These are phyloP conservation scores for Centrocercus urophasianus DNA, from an alignment of 2,113 vertebrate species.

Conservation along the genomic window DNA sequence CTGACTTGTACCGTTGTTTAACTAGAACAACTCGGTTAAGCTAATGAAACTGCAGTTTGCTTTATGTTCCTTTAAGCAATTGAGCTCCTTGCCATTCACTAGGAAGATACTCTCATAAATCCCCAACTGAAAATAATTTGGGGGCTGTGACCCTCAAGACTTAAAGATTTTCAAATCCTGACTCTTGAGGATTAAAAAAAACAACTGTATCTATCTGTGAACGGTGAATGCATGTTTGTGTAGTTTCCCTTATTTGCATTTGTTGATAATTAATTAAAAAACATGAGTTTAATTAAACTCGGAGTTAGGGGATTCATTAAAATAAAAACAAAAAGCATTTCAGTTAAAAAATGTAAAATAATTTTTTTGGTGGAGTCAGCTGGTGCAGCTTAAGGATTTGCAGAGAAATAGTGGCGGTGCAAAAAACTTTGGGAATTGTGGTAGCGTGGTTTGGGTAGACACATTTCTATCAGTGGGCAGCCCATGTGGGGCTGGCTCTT, in stretches of 20 bases:
- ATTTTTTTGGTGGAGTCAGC: neutral
- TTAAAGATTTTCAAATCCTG: conserved; percentile 39
- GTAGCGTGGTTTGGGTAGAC: neutral
- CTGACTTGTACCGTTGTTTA: neutral
- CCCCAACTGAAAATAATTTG: conserved; percentile 43
- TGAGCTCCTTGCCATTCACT: neutral
- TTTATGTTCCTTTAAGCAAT: conserved; percentile 35
- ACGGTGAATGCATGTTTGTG: neutral
- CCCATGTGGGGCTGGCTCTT: neutral
- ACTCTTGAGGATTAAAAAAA: conserved; percentile 52
- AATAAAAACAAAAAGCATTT: conserved; percentile 67
- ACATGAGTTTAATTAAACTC: conserved; percentile 72
- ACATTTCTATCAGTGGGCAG: neutral
- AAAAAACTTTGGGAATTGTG: conserved; percentile 27
- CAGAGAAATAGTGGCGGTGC: neutral
- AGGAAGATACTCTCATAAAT: conserved; percentile 42
- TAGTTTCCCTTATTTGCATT: conserved; percentile 64
- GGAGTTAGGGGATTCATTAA: conserved; percentile 68
- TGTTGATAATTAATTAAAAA: conserved; percentile 70
- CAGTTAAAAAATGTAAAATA: conserved; percentile 67
- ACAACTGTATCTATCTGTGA: conserved; percentile 11
- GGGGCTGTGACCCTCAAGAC: conserved; percentile 50
- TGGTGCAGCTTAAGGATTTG: conserved; percentile 58
- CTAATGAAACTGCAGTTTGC: neutral
- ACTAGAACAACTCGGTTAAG: neutral